Base-by-base conservation (phyloP, 1,140 invertebrate genomes). In the Tetragonula clypearis region DNA sequence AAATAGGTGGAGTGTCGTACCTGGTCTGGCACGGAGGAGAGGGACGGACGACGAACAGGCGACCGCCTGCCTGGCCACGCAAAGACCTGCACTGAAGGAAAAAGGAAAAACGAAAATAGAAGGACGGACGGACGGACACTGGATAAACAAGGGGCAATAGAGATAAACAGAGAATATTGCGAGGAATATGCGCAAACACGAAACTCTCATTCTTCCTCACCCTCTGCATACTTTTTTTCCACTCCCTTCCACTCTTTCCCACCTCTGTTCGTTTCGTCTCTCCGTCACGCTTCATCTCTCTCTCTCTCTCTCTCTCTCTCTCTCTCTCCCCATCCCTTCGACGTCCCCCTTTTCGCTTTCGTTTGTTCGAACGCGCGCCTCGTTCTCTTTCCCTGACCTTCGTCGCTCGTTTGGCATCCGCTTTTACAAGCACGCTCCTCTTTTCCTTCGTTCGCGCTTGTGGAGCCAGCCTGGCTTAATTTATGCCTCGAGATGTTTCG, bases 111-210 rank as follows among this genome's bases (percentile, higher is more conserved):
- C 84, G 87, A 91, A 88, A 88, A 87, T 77, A 89, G 87, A 90
- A 88, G 83, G 87, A 92, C 86, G 85, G 72, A 83, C 90, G 90
- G 92, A 92, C 88, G 93, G 91, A 92, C 92, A 91, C 91, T 94
- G 92, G 92, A 93, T 92, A 93, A 94, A 94, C 93, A 94, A 90
- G 91, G 91, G 91, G 93, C 93, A 94, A 94, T 94, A 93, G 91
- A 93, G 91, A 94, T 94, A 94, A 94, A 94, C 92, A 94, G 92
- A 93, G 92, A 93, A 93, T 93, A 93, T 93, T 93, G 91, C 92
- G 92, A 93, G 92, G 92, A 94, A 94, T 93, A 94, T 93, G 90
- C 93, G 90, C 93, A 92, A 94, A 93, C 92, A 93, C 89, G 91
- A 91, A 92, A 92, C 86, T 88, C 87, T 83, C 82, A 76, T 85